A percentile compares a stretch with the other conserved stretches of the same genome.
phyloP scores from a whole-genome alignment of 1,140 invertebrate genomes.

The Pseudomyrmex gracilis region DNA sequence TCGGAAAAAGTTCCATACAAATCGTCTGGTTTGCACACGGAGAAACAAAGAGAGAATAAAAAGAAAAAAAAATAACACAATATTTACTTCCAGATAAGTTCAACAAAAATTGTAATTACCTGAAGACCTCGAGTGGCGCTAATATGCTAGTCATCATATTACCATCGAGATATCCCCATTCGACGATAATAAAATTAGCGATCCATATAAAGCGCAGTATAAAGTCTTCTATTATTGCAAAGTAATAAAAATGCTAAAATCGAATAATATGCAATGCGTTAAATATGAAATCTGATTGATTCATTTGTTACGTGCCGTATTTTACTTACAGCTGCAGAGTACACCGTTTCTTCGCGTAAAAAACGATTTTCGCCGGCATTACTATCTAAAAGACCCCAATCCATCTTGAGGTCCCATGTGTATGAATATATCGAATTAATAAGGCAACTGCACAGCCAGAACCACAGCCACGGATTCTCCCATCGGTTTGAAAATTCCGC shows the following conservation, averaged over 20 bases:
- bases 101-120: slow-evolving; percentile 86
- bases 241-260: slow-evolving; percentile 96
- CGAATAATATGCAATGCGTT: slow-evolving; percentile 48
- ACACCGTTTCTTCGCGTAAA: slow-evolving; percentile 89
- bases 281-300: neutral
- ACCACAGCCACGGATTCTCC: slow-evolving; percentile 89
- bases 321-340: slow-evolving; percentile 87
- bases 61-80: slow-evolving; percentile 17
- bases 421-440: slow-evolving; percentile 92
- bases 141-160: slow-evolving; percentile 96
- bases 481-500: slow-evolving; percentile 80
- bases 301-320: too few species aligned
- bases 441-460: slow-evolving; percentile 90
- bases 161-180: slow-evolving; percentile 91
- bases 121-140: slow-evolving; percentile 97
- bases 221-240: slow-evolving; percentile 98
- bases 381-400: slow-evolving; percentile 95
- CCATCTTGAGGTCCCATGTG: slow-evolving; percentile 97
- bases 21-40: slow-evolving; percentile 88
- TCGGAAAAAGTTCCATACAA: slow-evolving; percentile 99
- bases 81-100: neutral
- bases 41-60: slow-evolving; percentile 23
- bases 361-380: slow-evolving; percentile 92
- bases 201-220: slow-evolving; percentile 97
- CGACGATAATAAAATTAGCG: slow-evolving; percentile 93